Percentiles rank a stretch among this genome's conserved stretches.
phyloP scores from a whole-genome alignment of 2,888 invertebrate species.

The Clostera curtula region DNA sequence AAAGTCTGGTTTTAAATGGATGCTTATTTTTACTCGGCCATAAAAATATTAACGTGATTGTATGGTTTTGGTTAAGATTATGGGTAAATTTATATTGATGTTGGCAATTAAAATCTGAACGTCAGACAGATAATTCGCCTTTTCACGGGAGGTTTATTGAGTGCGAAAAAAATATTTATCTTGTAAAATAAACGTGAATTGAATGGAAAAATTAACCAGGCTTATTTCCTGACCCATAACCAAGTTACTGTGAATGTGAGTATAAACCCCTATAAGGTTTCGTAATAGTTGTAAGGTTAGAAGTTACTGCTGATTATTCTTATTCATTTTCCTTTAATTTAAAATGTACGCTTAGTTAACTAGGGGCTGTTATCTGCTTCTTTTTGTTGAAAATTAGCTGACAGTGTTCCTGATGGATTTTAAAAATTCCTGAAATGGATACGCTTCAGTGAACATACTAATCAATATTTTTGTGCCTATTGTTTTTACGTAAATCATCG shows the following conservation, averaged over 20 bases:
- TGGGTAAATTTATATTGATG: not conserved
- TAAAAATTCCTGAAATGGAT: conserved; percentile 21
- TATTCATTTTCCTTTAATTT: conserved; percentile 44
- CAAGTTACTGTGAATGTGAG: conserved; percentile 42
- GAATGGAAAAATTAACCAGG: conserved; percentile 16
- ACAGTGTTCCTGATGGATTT: conserved; percentile 18
- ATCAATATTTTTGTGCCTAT: conserved; percentile 31
- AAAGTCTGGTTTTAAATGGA: no score
- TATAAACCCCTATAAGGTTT: conserved; percentile 29
- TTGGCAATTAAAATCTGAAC: conserved; percentile 18
- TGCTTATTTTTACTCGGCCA: no score
- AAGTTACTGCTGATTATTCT: conserved; percentile 63
- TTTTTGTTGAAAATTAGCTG: conserved; percentile 40
- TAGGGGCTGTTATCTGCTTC: conserved; percentile 67
- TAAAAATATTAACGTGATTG: no score
- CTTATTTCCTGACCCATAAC: conserved; percentile 17
- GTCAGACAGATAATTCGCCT: conserved; percentile 24
- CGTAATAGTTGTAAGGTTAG: conserved; percentile 60
- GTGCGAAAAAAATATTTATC: conserved; percentile 14
- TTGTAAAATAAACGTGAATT: conserved; percentile 10
- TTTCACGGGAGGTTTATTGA: conserved; percentile 17
- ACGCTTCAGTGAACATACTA: conserved; percentile 32
- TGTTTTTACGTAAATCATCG: conserved; percentile 20
- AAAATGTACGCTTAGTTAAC: conserved; percentile 49
- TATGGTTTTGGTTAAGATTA: no score